Conservation (phyloP, 2,113 vertebrate species). For the Elaphurus davidianus region DNA sequence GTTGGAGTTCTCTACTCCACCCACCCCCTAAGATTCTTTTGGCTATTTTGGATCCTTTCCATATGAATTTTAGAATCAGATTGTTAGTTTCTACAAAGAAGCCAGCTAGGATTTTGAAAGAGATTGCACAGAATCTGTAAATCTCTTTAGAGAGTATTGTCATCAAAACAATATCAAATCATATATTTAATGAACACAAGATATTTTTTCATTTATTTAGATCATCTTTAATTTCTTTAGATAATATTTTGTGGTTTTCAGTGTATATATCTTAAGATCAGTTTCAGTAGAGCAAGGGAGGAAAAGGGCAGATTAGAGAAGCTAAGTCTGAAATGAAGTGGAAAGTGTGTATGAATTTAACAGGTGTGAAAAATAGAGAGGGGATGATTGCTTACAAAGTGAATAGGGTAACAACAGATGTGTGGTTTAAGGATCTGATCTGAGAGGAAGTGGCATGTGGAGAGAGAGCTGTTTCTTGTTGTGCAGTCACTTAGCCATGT, state of each 20-base stretch:
- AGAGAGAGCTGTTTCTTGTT: background rate
- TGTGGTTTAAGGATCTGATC: background rate
- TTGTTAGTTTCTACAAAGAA: background rate
- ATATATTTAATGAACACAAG: background rate
- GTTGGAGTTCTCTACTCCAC: background rate
- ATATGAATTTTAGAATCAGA: background rate
- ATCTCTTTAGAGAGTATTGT: background rate
- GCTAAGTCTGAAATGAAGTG: background rate
- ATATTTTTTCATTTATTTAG: background rate
- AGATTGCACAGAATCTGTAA: background rate
- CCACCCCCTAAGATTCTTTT: background rate
- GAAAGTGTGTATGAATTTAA: background rate
- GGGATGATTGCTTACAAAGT: background rate
- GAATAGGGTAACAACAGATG: background rate
- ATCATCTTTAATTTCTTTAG: constrained; percentile 6
- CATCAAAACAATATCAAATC: background rate
- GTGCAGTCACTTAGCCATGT: background rate
- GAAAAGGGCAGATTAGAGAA: background rate
- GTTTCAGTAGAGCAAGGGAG: background rate
- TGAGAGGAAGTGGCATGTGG: background rate
- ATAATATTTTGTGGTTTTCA: background rate
- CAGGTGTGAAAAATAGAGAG: background rate
- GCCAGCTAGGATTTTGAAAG: background rate
- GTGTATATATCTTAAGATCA: background rate
- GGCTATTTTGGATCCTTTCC: background rate